A percentile compares a stretch with the other conserved stretches of the same genome.
These are phyloP conservation scores for Coelogynopora nodosa DNA, from an alignment of 2,888 invertebrate species.

Conservation along the genomic window DNA sequence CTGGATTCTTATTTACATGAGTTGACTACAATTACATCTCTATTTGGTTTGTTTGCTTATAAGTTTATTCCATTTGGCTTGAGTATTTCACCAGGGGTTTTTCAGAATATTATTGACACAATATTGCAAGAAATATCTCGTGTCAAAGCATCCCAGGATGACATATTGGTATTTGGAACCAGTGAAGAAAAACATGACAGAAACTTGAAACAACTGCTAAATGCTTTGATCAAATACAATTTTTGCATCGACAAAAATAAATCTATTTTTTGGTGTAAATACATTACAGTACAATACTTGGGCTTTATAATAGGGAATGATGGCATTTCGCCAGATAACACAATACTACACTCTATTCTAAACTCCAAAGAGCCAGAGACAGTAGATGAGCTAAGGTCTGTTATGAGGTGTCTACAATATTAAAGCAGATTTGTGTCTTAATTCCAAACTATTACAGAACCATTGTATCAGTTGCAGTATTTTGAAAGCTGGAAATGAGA, in stretches of 20 bases:
- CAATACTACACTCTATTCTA: neutral
- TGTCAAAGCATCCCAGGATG: neutral
- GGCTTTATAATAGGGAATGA: neutral
- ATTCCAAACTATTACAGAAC: neutral
- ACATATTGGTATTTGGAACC: constrained; percentile 2
- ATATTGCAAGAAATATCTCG: neutral
- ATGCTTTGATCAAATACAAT: constrained; percentile 31
- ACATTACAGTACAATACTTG: neutral
- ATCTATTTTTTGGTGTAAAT: neutral
- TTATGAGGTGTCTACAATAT: neutral
- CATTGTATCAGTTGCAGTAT: constrained; percentile 10
- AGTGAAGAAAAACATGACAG: neutral
- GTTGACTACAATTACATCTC: constrained; percentile 24
- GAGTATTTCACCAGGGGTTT: constrained; percentile 1
- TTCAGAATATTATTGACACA: neutral
- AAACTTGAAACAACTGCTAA: neutral
- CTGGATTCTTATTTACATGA: neutral
- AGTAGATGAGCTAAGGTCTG: neutral
- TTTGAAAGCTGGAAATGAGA: neutral
- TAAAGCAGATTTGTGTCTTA: constrained; percentile 20
- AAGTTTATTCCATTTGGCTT: constrained; percentile 11
- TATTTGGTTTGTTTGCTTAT: constrained; percentile 7
- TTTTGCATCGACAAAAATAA: neutral
- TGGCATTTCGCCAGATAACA: constrained; percentile 28
- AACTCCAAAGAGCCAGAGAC: constrained; percentile 4